These are phyloP conservation scores for Sminthopsis crassicaudata DNA, from an alignment of 2,113 vertebrate species.

Conservation along the genomic window DNA sequence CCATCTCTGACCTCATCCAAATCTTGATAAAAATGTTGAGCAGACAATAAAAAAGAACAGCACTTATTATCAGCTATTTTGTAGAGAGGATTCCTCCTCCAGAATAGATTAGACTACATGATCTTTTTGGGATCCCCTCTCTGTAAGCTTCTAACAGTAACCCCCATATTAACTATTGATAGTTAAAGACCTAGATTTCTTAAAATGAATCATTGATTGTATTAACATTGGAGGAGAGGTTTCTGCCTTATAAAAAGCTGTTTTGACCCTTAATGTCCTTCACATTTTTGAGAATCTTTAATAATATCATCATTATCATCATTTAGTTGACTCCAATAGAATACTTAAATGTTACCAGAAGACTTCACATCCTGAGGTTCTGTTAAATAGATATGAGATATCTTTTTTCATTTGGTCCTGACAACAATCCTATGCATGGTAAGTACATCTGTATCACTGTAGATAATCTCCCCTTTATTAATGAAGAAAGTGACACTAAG, in stretches of 20 bases:
- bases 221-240: neutral
- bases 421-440: neutral
- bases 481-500: neutral
- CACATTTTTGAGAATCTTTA: neutral
- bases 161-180: neutral
- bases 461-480: neutral
- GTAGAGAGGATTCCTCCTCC: neutral
- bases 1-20: neutral
- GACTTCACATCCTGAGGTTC: neutral
- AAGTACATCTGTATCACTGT: neutral
- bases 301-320: neutral
- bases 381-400: neutral
- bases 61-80: neutral
- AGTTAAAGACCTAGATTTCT: neutral
- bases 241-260: neutral
- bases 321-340: neutral
- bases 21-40: neutral
- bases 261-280: neutral
- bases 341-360: neutral
- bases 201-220: neutral
- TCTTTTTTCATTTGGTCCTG: neutral
- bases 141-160: neutral
- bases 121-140: neutral
- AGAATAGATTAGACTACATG: neutral
- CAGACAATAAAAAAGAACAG: neutral